A percentile compares a stretch with the other conserved stretches of the same genome.
Evolutionary conservation across 1,140 invertebrate genomes (phyloP).

Genomic region (Neuroterus valhalla): DNA sequence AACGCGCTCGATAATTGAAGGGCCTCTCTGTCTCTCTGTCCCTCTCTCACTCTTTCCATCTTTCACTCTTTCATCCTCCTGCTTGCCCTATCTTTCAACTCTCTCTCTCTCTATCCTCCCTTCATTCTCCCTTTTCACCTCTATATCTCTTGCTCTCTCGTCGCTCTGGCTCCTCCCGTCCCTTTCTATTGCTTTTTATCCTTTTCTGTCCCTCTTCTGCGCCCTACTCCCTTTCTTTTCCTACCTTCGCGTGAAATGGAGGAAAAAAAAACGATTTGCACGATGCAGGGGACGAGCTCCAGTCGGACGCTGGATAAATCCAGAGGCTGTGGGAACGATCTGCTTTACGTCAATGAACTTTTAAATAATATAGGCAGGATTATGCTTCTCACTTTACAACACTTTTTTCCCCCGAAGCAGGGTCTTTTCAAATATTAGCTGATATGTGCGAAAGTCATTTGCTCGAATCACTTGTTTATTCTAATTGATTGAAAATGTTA

Average conservation of each 20-base stretch:
- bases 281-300: constrained; percentile 23
- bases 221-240: constrained; percentile 29
- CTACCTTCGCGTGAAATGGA: constrained; percentile 30
- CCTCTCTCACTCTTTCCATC: constrained; percentile 11
- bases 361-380: background rate
- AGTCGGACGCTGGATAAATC: constrained; percentile 25
- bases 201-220: constrained; percentile 1
- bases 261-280: constrained; percentile 28
- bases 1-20: constrained; percentile 63
- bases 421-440: too few relatives aligned
- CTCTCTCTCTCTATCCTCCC: constrained; percentile 13
- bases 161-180: background rate
- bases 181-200: constrained; percentile 8
- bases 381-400: background rate
- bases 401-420: background rate
- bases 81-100: constrained; percentile 7
- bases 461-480: too few relatives aligned
- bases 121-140: background rate
- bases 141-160: constrained; percentile 1
- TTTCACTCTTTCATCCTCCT: constrained; percentile 28
- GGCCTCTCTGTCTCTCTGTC: constrained; percentile 50
- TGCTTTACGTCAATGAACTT: constrained; percentile 22
- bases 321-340: constrained; percentile 24
- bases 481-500: too few relatives aligned
- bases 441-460: too few relatives aligned